Evolutionary conservation across 2,113 vertebrate genomes (phyloP), one percentile per base, ranked within the genome.

Genomic region (Etheostoma cragini): DNA sequence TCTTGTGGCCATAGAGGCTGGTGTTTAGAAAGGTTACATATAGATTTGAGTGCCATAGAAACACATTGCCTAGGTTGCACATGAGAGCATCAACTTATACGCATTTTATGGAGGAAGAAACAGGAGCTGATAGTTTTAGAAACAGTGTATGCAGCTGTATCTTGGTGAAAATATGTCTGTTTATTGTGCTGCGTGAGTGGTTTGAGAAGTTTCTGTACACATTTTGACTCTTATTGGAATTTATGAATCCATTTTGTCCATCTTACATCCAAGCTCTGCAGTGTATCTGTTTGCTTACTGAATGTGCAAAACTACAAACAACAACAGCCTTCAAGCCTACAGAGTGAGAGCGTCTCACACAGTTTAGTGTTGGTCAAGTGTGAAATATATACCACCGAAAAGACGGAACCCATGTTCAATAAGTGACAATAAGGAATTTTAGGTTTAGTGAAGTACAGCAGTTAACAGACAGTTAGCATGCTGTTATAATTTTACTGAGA

Each of bases 391-490:
- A 3, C n/a, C 63, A 63, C 13, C 72, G 61, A 35, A 50, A 66
- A 73, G 58, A 19, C 21, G 21, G 26, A 50, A 24, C 38, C 21
- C 21, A 30, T 7, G 10, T 42, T 77, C 38, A 72, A 35, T 49
- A 65, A 69, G 26, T 42, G 42, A 53, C 24, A 54, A 47, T 4
- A 49, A 71, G 53, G n/a, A 76, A 21, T 75, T 60, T 24, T 26
- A 73, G 30, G 30, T 56, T 46, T 6, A 16, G 14, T 17, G 6
- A 72, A 49, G 57, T 42, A 21, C 12, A 47, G 15, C 1, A 53
- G 72, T 46, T 70, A 56, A 82, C 47, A 73, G 21, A 72, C 76
- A 76, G 70, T 14, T 58, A 12, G 11, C 17, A 52, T 42, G 21
- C 17, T 54, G 54, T 22, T 47, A 8, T 19, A 17, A 24, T 13